These are phyloP conservation scores for Okapia johnstoni DNA, from an alignment of 2,113 vertebrate species.

Conservation along the genomic window DNA sequence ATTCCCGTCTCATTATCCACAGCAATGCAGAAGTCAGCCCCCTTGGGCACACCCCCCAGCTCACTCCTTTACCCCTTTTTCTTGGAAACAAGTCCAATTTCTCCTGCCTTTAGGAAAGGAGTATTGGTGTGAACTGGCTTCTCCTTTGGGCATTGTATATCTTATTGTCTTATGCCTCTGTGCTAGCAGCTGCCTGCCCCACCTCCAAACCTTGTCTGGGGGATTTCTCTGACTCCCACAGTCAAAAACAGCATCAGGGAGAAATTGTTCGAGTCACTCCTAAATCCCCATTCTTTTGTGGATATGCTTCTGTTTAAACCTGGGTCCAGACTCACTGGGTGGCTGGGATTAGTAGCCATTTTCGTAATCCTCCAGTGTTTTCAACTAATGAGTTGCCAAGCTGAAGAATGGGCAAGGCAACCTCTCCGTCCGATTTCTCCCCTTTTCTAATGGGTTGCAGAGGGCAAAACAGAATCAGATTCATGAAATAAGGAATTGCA, in stretches of 20 bases:
- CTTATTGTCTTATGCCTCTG: not conserved
- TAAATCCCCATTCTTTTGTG: not conserved
- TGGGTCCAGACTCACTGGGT: not conserved
- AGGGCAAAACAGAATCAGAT: not conserved
- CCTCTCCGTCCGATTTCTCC: not conserved
- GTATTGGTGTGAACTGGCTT: not conserved
- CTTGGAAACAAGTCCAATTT: not conserved
- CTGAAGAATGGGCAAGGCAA: not conserved
- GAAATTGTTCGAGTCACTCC: not conserved
- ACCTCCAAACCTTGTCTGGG: not conserved
- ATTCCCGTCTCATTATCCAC: not conserved
- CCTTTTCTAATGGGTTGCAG: not conserved
- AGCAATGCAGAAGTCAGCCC: not conserved
- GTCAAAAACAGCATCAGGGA: not conserved
- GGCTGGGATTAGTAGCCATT: not conserved
- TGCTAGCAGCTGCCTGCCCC: not conserved
- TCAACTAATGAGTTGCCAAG: not conserved
- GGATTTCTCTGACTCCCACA: not conserved
- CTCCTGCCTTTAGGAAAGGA: not conserved
- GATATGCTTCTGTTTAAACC: conserved; percentile 4
- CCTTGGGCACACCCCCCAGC: not conserved
- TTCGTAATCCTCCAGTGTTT: not conserved
- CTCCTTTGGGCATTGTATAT: not conserved
- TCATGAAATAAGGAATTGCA: not conserved
- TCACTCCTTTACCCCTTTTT: not conserved